Conservation (phyloP, 2,888 invertebrate species). For the Dorcus parallelipipedus region DNA sequence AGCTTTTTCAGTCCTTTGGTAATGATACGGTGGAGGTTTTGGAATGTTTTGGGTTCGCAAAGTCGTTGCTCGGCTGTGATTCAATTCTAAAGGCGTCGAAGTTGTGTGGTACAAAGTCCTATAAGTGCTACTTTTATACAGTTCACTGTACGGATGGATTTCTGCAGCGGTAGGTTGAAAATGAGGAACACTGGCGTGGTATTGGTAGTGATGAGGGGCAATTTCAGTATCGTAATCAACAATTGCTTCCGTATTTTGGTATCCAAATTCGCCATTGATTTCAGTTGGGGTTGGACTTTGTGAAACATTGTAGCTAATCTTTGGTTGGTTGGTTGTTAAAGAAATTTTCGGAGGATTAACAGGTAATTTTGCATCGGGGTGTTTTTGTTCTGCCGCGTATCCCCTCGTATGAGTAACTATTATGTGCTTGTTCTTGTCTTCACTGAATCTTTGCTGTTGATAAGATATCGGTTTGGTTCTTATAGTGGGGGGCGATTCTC, state of each 20-base stretch:
- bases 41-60: slow-evolving; percentile 25
- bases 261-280: slow-evolving; percentile 38
- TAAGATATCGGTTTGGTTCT: slow-evolving; percentile 59
- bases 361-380: not conserved
- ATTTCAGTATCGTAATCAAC: slow-evolving; percentile 27
- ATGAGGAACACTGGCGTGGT: slow-evolving; percentile 18
- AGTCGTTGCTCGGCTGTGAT: slow-evolving; percentile 27
- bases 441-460: slow-evolving; percentile 47
- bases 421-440: slow-evolving; percentile 32
- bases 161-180: slow-evolving; percentile 13
- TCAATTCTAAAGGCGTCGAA: slow-evolving; percentile 9
- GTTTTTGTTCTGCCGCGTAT: slow-evolving; percentile 23
- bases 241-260: slow-evolving; percentile 29
- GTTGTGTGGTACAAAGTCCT: slow-evolving; percentile 23
- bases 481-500: slow-evolving; percentile 28
- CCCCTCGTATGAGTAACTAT: slow-evolving; percentile 40
- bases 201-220: slow-evolving; percentile 26
- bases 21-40: slow-evolving; percentile 27
- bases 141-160: slow-evolving; percentile 9
- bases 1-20: slow-evolving; percentile 33
- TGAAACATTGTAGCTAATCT: slow-evolving; percentile 7
- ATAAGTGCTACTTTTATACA: slow-evolving; percentile 23
- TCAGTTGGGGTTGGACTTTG: slow-evolving; percentile 29
- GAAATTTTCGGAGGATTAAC: not conserved
- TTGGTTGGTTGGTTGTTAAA: not conserved